Base-by-base conservation (phyloP, 2,797 vertebrate genomes). In the Anas bahamensis region DNA sequence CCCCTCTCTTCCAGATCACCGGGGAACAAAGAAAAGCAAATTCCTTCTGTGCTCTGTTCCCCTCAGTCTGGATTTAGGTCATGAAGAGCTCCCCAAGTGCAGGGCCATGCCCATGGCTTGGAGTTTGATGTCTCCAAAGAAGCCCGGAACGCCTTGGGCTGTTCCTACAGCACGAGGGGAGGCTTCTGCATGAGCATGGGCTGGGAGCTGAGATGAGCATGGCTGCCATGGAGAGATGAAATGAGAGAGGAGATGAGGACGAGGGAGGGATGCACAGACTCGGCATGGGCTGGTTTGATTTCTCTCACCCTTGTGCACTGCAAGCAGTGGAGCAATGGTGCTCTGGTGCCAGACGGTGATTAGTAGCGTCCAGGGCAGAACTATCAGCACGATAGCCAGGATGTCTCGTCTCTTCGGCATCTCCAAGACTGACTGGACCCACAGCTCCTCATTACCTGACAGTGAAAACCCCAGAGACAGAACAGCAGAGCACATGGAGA, bases 341-440 rank as follows among this genome's bases (percentile, higher is more conserved):
- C 98, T 99, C 98, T 99, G 99, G 98, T 99, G 99, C 99, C 99
- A 99, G 96, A 99, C 99, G 50, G 99, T 99, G 98, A 99, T 99
- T 94, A 99, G 99, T 81, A 99, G 98, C 17, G 99, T 99, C 99
- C 99, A 99, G 94, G 99, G 99, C 98, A 99, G 99, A 97, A 99
- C 99, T 72, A 99, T 99, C 98, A 99, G 99, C 97, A 99, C 98
- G 86, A 99, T 98, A 94, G 99, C 99, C 97, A 99, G 99, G 98
- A 99, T 99, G 98, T 99, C 99, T 98, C 99, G 99, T 99, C 99
- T 99, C 97, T 99, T 99, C 99, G 99, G 99, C 99, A 99, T 99
- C 98, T 99, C 99, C 99, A 99, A 98, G 98, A 98, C 98, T 99
- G 98, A 98, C 98, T 99, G 99, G 98, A 98, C 98, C 98, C 99